phyloP scores from a whole-genome alignment of 2,797 vertebrate genomes.

The Tenualosa ilisha region DNA sequence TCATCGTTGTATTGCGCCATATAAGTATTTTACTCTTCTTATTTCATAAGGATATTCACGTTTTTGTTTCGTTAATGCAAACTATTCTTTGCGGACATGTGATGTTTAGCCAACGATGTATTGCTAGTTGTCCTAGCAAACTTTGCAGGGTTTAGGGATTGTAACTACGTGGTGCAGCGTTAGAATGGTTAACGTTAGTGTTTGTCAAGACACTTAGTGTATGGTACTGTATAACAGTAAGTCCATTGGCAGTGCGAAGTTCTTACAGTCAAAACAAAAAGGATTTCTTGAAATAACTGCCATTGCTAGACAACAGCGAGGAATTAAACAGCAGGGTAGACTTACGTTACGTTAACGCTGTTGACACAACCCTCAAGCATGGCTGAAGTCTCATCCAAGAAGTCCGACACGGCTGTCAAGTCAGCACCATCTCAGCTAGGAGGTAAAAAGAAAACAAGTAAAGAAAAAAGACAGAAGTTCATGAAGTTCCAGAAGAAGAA shows the following conservation, averaged over 20 bases:
- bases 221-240: background rate
- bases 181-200: background rate
- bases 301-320: background rate
- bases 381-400: background rate
- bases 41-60: background rate
- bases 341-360: background rate
- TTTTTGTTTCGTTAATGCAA: background rate
- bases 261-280: background rate
- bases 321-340: background rate
- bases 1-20: background rate
- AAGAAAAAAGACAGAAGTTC: slow-evolving; percentile 22
- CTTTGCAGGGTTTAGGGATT: background rate
- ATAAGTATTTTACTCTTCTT: background rate
- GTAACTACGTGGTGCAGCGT: background rate
- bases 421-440: background rate
- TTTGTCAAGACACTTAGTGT: background rate
- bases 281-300: background rate
- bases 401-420: background rate
- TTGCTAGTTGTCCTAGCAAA: background rate
- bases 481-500: slow-evolving; percentile 1
- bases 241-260: background rate
- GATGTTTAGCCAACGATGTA: background rate
- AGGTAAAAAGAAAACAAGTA: background rate
- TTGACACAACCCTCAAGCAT: background rate
- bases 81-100: background rate